Base-by-base conservation (phyloP, 2,113 vertebrate species). In the Conger conger region DNA sequence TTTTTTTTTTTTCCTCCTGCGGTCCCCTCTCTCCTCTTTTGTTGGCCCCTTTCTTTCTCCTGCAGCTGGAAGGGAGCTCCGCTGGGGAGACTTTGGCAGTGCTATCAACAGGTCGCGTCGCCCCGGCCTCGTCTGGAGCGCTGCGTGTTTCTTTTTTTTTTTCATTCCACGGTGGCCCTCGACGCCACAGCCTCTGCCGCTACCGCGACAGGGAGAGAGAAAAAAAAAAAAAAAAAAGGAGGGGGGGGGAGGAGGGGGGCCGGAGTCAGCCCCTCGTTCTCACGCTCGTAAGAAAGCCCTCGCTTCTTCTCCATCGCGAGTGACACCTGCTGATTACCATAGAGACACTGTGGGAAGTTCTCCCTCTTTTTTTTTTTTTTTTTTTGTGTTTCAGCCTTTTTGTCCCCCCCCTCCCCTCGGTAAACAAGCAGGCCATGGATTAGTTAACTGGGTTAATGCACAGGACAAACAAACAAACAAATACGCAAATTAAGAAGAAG, bases 311-410 rank as follows among this genome's bases (percentile, higher is more conserved):
- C 94, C 7, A 87, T 91, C 89, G 94, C 94, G 93, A 95, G 93
- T 94, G 95, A 96, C 96, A 97, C 96, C 96, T 97, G 97, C 96
- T 97, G 95, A 97, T 97, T 97, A 97, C 94, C 96, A 95, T 97
- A 97, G 94, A 93, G 93, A 94, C 94, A 93, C 94, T 94, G 94
- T 94, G 95, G 93, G 94, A 95, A 95, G 93, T 92, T 90, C 90
- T 91, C 91, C 90, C 92, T 89, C 86, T 90, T 87, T 90, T 91
- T 91, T 90, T 92, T 42, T 42, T 42, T 42, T 42, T 90, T 87
- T 90, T 91, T 92, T 89, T 92, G 90, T 90, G 91, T 90, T 91
- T 89, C 89, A 92, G 89, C 91, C 91, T 91, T 92, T 77, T 68
- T 83, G 60, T 36, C n/a, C 38, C 6, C n/a, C 38, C 6, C 82